phyloP scores from a whole-genome alignment of 2,113 vertebrate genomes.

The Colistium nudipinnis region DNA sequence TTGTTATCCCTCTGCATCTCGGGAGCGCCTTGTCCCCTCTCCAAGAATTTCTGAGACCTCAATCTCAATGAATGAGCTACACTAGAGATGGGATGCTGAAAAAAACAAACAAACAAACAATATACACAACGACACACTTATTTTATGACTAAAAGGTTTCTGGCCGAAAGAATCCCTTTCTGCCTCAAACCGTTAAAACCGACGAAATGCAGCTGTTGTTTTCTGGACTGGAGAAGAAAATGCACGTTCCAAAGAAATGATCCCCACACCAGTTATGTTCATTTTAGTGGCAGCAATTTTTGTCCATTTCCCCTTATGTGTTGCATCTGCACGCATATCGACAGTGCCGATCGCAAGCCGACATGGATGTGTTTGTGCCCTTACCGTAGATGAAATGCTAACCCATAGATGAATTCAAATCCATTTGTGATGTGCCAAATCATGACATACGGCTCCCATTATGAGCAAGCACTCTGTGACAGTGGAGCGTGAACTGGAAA shows the following conservation, averaged over 20 bases:
- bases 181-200: constrained; percentile 24
- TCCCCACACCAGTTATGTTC: not conserved
- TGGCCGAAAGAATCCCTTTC: constrained; percentile 23
- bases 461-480: not conserved
- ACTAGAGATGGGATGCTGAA: constrained; percentile 7
- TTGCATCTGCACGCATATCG: constrained; percentile 9
- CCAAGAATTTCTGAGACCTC: constrained; percentile 29
- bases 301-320: constrained; percentile 2
- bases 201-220: constrained; percentile 9
- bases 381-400: too few species aligned
- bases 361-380: constrained; percentile 39
- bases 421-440: not conserved
- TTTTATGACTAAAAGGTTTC: constrained; percentile 27
- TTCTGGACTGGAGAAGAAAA: not conserved
- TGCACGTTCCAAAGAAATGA: constrained; percentile 9
- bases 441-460: not conserved
- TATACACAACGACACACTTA: not conserved
- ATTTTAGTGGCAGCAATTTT: constrained; percentile 16
- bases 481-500: too few species aligned
- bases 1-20: constrained; percentile 30
- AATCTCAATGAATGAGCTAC: constrained; percentile 34
- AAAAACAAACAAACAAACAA: constrained; percentile 32
- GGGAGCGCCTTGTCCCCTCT: constrained; percentile 20
- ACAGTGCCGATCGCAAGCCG: constrained; percentile 8
- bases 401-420: not conserved